Conservation (phyloP, 2,888 invertebrate genomes). For the Chymomyza caudatula region DNA sequence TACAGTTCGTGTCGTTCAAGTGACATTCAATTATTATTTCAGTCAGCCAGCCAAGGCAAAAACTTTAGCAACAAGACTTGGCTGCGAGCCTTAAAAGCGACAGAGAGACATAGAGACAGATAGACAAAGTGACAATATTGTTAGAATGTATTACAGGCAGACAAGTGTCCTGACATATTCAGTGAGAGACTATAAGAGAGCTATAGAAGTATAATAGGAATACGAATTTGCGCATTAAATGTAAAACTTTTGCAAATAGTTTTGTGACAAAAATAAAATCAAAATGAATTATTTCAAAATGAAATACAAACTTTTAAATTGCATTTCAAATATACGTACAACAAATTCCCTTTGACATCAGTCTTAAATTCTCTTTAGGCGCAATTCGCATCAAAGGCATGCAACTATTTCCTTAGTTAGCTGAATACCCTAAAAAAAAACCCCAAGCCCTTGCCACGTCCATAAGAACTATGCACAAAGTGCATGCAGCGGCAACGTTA, state of each 20-base stretch:
- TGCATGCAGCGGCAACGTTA: slow-evolving; percentile 36
- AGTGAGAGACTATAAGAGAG: slow-evolving; percentile 8
- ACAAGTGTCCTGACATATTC: slow-evolving; percentile 37
- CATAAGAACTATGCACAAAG: slow-evolving; percentile 13
- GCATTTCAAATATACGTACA: slow-evolving; percentile 33
- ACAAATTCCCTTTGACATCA: background rate
- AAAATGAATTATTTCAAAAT: slow-evolving; percentile 40
- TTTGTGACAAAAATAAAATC: slow-evolving; percentile 58
- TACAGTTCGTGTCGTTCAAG: slow-evolving; percentile 70
- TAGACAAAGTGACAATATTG: slow-evolving; percentile 59
- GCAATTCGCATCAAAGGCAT: background rate
- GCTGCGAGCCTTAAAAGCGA: slow-evolving; percentile 29
- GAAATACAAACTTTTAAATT: slow-evolving; percentile 62
- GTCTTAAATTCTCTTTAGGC: background rate
- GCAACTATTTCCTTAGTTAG: background rate
- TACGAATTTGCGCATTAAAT: slow-evolving; percentile 70
- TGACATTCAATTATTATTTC: slow-evolving; percentile 72
- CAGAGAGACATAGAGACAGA: background rate
- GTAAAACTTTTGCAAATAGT: slow-evolving; percentile 67
- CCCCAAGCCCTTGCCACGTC: background rate
- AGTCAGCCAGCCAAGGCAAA: slow-evolving; percentile 51
- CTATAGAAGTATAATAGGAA: slow-evolving; percentile 24
- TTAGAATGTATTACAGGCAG: slow-evolving; percentile 59
- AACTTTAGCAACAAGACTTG: slow-evolving; percentile 44
- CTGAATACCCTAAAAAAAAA: no score